Base-by-base conservation (phyloP, 2,797 vertebrate species). In the Australoheros facetus region DNA sequence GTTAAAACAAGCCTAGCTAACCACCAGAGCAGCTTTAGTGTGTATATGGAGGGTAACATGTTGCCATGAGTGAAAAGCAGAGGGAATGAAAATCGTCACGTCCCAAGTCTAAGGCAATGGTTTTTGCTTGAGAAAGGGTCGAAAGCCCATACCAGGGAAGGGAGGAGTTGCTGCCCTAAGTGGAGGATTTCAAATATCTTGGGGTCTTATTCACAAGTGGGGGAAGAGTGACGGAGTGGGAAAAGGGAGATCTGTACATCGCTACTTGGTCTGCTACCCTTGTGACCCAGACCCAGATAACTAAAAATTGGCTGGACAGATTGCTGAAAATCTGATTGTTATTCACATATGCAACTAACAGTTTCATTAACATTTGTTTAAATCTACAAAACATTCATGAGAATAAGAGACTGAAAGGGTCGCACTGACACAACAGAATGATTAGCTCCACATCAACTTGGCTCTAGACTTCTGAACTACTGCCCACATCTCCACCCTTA, bases 1-100 rank as follows among this genome's bases (percentile, higher is more conserved):
- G 0, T 64, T 45, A 4, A 45, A 45, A 28, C 0, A 2, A 45
- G 5, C 21, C 34, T 13, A 26, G 13, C 14, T 64, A 39, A 64
- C 23, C 23, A 64, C 21, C 45, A 23, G 23, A 3, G 23, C 9
- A 3, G 9, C 2, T 45, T 45, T 45, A 45, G 13, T 45, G 39
- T 12, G 42, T 45, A 16, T 48, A 16, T 48, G 14, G 14, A 48
- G 13, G 14, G 42, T 5, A 45, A 10, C 11, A 12, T 13, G 12
- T 14, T 42, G 39, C 45, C 45, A 48, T 48, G 45, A 14, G 9
- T 5, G 14, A 6, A 48, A 48, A 8, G 34, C 8, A 62, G 16
- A 21, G 42, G 21, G 39, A 26, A 45, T 64, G 8, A 45, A 26
- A 64, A 45, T 17, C 23, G n/a, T 21, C 60, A 64, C 21, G 23